Conservation (phyloP, 2,888 invertebrate species). For the Oscheius sp. region DNA sequence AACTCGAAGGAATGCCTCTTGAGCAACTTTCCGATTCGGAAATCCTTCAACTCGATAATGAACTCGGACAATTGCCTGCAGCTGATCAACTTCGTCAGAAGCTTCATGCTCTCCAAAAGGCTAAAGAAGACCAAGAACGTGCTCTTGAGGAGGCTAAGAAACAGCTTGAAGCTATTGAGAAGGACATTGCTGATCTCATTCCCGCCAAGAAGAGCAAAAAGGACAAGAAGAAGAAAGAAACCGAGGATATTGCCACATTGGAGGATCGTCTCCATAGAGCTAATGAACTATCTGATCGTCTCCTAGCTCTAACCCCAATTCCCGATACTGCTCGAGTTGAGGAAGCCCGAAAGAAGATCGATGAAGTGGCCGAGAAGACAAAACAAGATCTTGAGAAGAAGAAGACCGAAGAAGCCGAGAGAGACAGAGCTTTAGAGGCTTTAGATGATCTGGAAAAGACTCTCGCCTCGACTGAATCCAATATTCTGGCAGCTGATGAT, state of each 20-base stretch:
- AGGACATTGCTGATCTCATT: conserved; percentile 39
- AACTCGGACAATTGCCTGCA: conserved; percentile 34
- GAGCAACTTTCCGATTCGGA: conserved; percentile 15
- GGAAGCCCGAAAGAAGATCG: conserved; percentile 10
- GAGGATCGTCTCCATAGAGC: conserved; percentile 18
- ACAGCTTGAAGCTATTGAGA: conserved; percentile 23
- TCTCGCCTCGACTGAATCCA: conserved; percentile 38
- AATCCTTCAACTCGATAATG: conserved; percentile 29
- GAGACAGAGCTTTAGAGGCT: conserved; percentile 34
- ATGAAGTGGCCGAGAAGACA: conserved; percentile 29
- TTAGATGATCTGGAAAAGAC: conserved; percentile 41
- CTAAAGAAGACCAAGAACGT: conserved; percentile 33
- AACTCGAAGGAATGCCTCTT: conserved; percentile 39
- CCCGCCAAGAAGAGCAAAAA: conserved; percentile 30
- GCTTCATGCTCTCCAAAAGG: conserved; percentile 33
- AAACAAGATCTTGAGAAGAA: conserved; percentile 33
- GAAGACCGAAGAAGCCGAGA: conserved; percentile 7
- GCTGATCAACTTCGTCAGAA: conserved; percentile 44
- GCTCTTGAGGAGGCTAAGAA: not conserved
- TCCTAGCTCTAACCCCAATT: not conserved
- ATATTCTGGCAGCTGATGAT: conserved; percentile 30
- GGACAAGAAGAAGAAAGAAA: conserved; percentile 24
- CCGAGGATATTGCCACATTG: not conserved
- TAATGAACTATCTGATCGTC: conserved; percentile 11
- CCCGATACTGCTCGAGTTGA: conserved; percentile 9